Base-by-base conservation (phyloP, 2,888 invertebrate species). In the Gerris lacustris region DNA sequence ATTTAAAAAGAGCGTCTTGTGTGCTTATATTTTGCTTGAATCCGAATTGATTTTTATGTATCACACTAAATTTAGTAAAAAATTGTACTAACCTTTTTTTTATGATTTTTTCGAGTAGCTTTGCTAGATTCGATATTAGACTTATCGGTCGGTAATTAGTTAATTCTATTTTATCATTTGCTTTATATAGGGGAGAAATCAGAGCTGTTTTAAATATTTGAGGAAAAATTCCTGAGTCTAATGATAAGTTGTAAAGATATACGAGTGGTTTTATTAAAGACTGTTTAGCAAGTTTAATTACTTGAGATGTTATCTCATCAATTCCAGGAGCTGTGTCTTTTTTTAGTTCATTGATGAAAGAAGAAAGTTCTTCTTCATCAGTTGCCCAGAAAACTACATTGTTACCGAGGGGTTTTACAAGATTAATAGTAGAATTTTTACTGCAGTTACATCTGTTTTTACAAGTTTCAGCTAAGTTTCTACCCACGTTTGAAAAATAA, bases 131-230 rank as follows among this genome's bases (percentile, higher is more conserved):
- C 9, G 70, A 63, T 31, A 72, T 47, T 6, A 73, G 44, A 31
- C 72, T 66, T 6, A 73, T 73, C 5, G 73, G 73, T 69, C 72
- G 45, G 63, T 67, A 73, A 63, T 72, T 73, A 67, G 17, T 64
- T 6, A 44, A n/a, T 11, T 68, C 44, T 31, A 43, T 47, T 45
- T 68, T 68, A 6, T 67, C 45, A 18, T 66, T 68, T n/a, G 55
- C 18, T 69, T 73, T 72, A 45, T 69, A 67, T 6, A 73, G 11
- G 11, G 73, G 70, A 47, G 66, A 55, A 15, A 73, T 55, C 6
- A 70, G 45, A 43, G 70, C 68, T 44, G 67, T 64, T 70, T 73
- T 73, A 45, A 73, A 64, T n/a, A 63, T 45, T 7, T 70, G 43
- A 15, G 72, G 73, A 63, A 72, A 69, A 6, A 66, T 45, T 9